Evolutionary conservation across 2,797 vertebrate species (phyloP).

Genomic region (Triplophysa yarkandensis): DNA sequence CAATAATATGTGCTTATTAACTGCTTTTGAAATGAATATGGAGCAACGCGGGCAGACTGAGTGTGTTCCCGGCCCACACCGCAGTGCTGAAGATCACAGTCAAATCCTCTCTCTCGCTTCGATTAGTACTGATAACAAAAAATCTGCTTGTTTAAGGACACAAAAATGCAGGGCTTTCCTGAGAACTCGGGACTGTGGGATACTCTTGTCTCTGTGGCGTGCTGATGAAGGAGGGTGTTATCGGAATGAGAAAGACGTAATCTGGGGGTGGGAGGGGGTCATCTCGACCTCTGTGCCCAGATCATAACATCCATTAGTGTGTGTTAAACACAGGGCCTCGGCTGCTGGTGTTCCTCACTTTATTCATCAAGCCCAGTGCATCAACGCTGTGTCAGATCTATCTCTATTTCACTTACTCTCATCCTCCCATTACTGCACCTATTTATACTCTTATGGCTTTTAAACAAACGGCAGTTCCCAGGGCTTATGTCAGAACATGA

Average conservation of each 20-base stretch:
- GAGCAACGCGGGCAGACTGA: slow-evolving; percentile 25
- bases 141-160: slow-evolving; percentile 69
- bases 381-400: slow-evolving; percentile 33
- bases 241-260: slow-evolving; percentile 1
- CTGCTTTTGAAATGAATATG: slow-evolving; percentile 65
- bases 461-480: background rate
- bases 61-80: slow-evolving; percentile 32
- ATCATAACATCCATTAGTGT: slow-evolving; percentile 67
- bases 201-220: background rate
- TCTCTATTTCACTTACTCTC: slow-evolving; percentile 10
- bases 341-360: slow-evolving; percentile 26
- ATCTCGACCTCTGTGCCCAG: slow-evolving; percentile 45
- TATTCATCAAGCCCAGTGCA: slow-evolving; percentile 37
- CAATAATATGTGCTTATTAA: slow-evolving; percentile 63
- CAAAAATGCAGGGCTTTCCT: slow-evolving; percentile 12
- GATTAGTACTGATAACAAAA: slow-evolving; percentile 74
- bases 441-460: background rate
- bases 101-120: slow-evolving; percentile 34
- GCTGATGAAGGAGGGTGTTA: slow-evolving; percentile 31
- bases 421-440: background rate
- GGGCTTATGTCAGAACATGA: background rate
- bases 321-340: slow-evolving; percentile 59
- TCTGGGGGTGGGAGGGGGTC: background rate
- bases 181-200: slow-evolving; percentile 10
- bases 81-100: slow-evolving; percentile 36